These are phyloP conservation scores for Telmatochromis brachygnathus DNA, from an alignment of 2,113 vertebrate species.

Conservation along the genomic window DNA sequence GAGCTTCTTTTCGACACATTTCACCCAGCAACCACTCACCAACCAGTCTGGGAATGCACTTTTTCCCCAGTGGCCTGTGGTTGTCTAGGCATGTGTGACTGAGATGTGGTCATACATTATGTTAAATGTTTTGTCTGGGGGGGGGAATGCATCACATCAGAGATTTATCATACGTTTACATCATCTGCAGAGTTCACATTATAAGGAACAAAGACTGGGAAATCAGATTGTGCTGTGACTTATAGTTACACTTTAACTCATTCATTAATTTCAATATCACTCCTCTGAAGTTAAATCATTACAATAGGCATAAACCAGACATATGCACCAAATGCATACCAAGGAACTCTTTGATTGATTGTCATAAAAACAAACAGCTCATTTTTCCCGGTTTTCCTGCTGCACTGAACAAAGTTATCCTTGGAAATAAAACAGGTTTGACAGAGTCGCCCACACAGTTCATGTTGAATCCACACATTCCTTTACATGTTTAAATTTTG, in stretches of 20 bases:
- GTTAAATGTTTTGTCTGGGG: neutral
- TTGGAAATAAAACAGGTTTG: neutral
- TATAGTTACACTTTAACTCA: neutral
- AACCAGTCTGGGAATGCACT: neutral
- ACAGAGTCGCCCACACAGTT: neutral
- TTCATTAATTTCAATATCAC: neutral
- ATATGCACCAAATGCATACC: neutral
- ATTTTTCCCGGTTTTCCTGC: neutral
- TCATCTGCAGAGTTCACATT: neutral
- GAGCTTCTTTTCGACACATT: neutral
- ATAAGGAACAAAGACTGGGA: neutral
- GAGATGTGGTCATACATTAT: neutral
- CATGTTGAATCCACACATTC: neutral
- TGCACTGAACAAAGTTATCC: neutral
- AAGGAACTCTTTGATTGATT: neutral
- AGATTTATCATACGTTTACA: neutral
- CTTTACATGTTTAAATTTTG: neutral
- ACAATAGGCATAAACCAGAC: neutral
- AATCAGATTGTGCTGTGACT: neutral
- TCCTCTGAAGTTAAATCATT: neutral
- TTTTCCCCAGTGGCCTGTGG: neutral
- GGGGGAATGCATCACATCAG: neutral
- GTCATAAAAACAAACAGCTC: fast-evolving
- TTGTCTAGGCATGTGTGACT: neutral
- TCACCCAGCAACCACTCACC: neutral